These are phyloP conservation scores for Indicator maculatus DNA, from an alignment of 2,113 vertebrate genomes.

Conservation along the genomic window DNA sequence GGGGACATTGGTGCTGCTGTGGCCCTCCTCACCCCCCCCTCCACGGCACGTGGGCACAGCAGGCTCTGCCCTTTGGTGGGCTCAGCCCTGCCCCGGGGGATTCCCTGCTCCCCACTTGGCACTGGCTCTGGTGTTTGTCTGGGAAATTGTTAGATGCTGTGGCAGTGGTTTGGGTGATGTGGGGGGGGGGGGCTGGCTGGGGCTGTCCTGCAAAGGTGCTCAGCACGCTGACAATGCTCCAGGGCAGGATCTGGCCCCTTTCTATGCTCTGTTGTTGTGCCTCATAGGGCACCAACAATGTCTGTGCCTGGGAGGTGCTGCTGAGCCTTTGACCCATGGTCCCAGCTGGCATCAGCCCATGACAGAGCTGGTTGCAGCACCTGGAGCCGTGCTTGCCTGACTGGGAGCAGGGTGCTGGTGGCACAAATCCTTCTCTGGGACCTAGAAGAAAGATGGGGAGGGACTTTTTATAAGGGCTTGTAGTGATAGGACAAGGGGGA, in stretches of 20 bases:
- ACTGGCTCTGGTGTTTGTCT: rapidly evolving
- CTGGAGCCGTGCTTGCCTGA: rapidly evolving
- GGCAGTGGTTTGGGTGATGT: rapidly evolving
- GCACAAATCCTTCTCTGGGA: rapidly evolving
- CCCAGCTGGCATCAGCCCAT: rapidly evolving
- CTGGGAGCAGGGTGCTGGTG: rapidly evolving
- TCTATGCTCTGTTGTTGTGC: rapidly evolving
- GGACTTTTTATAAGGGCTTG: too few species aligned
- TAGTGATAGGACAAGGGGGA: too few species aligned
- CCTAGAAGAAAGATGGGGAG: too few species aligned
- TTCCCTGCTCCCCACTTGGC: rapidly evolving
- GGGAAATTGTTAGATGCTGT: neutral
- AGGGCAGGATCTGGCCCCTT: rapidly evolving
- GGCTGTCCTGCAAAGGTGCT: neutral
- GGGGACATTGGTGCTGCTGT: neutral
- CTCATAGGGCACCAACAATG: neutral
- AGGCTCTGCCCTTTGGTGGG: neutral
- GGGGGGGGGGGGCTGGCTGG: rapidly evolving
- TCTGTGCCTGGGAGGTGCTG: rapidly evolving
- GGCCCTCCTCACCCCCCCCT: neutral
- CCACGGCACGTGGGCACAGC: rapidly evolving
- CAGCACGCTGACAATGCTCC: rapidly evolving
- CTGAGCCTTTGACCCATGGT: rapidly evolving
- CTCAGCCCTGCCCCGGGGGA: neutral
- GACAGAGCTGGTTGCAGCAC: neutral